Evolutionary conservation across 2,113 vertebrate genomes (phyloP), one percentile per base, ranked within the genome.

Genomic region (Pardalotus punctatus): DNA sequence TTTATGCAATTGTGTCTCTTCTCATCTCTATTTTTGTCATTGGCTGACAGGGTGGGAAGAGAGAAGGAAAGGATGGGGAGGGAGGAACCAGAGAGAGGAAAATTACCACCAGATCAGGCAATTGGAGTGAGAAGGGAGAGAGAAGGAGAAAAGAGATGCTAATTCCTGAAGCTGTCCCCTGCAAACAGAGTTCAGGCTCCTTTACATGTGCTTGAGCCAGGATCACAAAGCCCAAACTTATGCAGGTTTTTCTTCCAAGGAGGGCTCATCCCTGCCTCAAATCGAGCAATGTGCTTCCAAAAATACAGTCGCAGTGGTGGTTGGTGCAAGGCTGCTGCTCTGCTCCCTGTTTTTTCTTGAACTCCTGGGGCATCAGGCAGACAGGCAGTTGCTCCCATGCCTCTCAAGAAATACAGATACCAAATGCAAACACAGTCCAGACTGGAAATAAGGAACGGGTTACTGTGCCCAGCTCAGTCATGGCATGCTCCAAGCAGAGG

Each of bases 21-120:
- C 72, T 70, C 72, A 15, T 88, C 57, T 93, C 88, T 92, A 18
- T 90, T 94, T 95, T 93, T 82, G 81, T 94, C 70, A 24, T 65
- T 86, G 94, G 85, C 48, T 90, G 92, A 69, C 29, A 57, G 71
- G 79, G 76, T 92, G 54, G 94, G 95, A 69, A 94, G 42, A 79
- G 35, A 66, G 81, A 60, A 81, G 79, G 71, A 45, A 65, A 73
- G 60, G 79, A 87, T 82, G 74, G 57, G 48, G 65, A 82, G 61
- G 61, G 88, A 90, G 57, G 73, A 43, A 85, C 14, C 33, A 43
- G 70, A 22, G 57, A 94, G 57, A 88, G 76, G 71, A 83, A 94
- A 88, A 90, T 85, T 80, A 42, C n/a, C 58, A 45, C 83, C 14
- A 27, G 50, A 65, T 86, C 74, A 70, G 77, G 89, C 51, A 88